Conservation (phyloP, 2,113 vertebrate species). For the Micronycteris hirsuta region DNA sequence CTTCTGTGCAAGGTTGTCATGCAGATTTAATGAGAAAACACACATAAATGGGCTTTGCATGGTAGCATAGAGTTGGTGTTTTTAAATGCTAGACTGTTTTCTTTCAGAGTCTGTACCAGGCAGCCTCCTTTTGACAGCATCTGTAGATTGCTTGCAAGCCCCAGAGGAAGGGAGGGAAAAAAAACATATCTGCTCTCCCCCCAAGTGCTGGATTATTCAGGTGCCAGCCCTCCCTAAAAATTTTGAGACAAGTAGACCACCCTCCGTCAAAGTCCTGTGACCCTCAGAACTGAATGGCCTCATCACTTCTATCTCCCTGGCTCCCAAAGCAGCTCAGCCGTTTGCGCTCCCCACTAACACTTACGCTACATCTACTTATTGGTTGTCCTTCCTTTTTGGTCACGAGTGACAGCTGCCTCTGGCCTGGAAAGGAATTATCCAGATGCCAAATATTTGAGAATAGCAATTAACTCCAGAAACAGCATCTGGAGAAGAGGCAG, state of each 20-base stretch:
- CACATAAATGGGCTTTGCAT: not conserved
- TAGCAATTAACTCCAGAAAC: not conserved
- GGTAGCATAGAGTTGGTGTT: not conserved
- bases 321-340: not conserved
- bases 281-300: not conserved
- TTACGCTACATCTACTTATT: not conserved
- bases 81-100: not conserved
- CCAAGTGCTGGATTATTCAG: not conserved
- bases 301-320: not conserved
- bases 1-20: not conserved
- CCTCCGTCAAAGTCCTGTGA: not conserved
- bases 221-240: not conserved
- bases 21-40: conserved; percentile 6
- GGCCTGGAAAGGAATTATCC: not conserved
- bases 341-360: not conserved
- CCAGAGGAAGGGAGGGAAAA: not conserved
- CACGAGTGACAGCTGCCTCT: not conserved
- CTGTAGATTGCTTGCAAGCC: not conserved
- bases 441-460: not conserved
- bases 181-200: not conserved
- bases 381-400: not conserved
- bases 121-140: not conserved
- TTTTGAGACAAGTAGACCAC: not conserved
- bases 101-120: not conserved
- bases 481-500: not conserved